Percentiles rank a stretch among this genome's conserved stretches.
Evolutionary conservation across 2,797 vertebrate genomes (phyloP).

Genomic region (Neopelma chrysocephalum): DNA sequence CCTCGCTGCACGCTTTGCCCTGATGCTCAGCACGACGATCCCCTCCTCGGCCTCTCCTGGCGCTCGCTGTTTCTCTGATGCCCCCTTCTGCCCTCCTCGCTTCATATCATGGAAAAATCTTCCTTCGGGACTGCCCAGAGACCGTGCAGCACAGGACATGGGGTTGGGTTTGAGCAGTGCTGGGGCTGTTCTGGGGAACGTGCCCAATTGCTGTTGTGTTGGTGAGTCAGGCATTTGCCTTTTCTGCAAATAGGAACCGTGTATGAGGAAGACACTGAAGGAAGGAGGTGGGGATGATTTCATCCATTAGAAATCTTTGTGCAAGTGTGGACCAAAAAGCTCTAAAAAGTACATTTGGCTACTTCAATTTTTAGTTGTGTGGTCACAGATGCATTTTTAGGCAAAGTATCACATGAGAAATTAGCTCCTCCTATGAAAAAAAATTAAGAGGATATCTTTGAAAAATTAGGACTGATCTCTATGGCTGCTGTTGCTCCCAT

Average conservation of each 20-base stretch:
- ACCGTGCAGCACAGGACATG: rapidly evolving
- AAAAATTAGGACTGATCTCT: neutral
- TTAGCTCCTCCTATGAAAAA: neutral
- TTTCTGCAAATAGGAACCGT: neutral
- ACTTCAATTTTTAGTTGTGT: neutral
- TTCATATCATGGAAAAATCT: neutral
- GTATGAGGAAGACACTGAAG: neutral
- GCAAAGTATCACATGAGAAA: neutral
- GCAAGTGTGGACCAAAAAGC: neutral
- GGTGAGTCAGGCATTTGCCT: neutral
- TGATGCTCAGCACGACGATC: neutral
- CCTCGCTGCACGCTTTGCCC: neutral
- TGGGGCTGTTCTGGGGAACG: neutral
- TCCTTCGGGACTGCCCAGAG: neutral
- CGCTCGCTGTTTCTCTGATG: slow-evolving; percentile 38
- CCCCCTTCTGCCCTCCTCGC: slow-evolving; percentile 53
- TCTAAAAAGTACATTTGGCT: neutral
- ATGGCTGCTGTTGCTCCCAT: neutral
- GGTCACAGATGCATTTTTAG: neutral
- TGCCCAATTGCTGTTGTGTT: rapidly evolving
- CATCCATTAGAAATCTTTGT: neutral
- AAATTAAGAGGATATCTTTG: neutral
- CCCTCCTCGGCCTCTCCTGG: neutral
- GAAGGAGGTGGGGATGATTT: neutral
- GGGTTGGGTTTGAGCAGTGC: neutral